Conservation (phyloP, 2,888 invertebrate species). For the Dynastes maya region DNA sequence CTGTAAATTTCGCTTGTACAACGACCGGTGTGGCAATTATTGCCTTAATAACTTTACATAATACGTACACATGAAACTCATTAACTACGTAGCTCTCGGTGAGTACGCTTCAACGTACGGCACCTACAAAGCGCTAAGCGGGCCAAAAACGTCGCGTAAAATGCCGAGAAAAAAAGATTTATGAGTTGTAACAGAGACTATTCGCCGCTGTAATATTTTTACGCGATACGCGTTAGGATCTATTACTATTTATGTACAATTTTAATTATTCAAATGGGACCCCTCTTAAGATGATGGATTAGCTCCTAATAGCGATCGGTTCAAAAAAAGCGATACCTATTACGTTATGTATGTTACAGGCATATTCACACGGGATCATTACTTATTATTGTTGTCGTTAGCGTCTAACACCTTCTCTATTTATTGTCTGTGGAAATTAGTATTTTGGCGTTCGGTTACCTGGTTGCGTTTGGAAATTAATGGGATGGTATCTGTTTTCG, state of each 20-base stretch:
- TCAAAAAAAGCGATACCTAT: slow-evolving; percentile 24
- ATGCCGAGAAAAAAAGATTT: slow-evolving; percentile 22
- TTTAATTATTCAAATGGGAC: slow-evolving; percentile 45
- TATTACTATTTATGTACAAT: slow-evolving; percentile 44
- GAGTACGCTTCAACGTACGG: background rate
- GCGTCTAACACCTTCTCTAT: background rate
- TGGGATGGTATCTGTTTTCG: background rate
- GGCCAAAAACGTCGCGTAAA: slow-evolving; percentile 3
- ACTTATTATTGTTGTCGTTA: background rate
- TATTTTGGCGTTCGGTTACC: background rate
- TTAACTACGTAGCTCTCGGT: slow-evolving; percentile 20
- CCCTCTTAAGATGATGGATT: slow-evolving; percentile 33
- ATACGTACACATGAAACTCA: slow-evolving; percentile 15
- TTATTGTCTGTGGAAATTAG: slow-evolving; percentile 11
- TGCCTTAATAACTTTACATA: slow-evolving; percentile 34
- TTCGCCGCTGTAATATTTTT: slow-evolving; percentile 27
- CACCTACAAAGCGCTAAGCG: background rate
- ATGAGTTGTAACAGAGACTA: slow-evolving; percentile 24
- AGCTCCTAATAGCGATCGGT: slow-evolving; percentile 29
- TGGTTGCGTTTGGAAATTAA: background rate
- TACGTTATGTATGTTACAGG: background rate
- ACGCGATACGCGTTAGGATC: slow-evolving; percentile 33
- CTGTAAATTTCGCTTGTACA: background rate
- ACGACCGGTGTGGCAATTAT: slow-evolving; percentile 4
- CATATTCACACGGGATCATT: slow-evolving; percentile 7